phyloP scores from a whole-genome alignment of 2,797 vertebrate species.

The Lutjanus campechanus region DNA sequence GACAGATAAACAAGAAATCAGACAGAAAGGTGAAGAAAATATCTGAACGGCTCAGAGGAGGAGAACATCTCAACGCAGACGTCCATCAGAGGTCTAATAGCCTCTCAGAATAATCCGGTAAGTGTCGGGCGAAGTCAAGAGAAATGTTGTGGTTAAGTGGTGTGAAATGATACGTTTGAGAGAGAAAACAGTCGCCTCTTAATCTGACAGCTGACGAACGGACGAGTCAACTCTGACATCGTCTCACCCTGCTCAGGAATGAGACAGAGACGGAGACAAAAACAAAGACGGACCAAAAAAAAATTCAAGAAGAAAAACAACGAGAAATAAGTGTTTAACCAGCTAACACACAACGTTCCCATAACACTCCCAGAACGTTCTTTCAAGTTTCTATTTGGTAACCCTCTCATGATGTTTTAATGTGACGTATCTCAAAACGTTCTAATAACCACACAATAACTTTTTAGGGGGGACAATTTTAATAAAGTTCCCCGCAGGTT shows the following conservation, averaged over 20 bases:
- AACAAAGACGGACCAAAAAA: background rate
- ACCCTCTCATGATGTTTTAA: too few relatives aligned
- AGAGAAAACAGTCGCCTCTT: conserved; percentile 34
- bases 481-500: too few relatives aligned
- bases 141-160: conserved; percentile 28
- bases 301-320: too few relatives aligned
- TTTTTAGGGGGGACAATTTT: too few relatives aligned
- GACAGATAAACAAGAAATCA: background rate
- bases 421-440: too few relatives aligned
- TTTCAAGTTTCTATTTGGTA: too few relatives aligned
- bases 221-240: conserved; percentile 28
- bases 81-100: conserved; percentile 39
- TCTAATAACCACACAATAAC: too few relatives aligned
- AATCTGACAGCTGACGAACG: conserved; percentile 51
- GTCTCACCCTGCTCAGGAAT: conserved; percentile 34
- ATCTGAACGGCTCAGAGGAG: background rate
- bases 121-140: conserved; percentile 25
- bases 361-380: too few relatives aligned
- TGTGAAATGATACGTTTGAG: conserved; percentile 55
- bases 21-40: background rate
- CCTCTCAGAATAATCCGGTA: conserved; percentile 23
- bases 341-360: too few relatives aligned
- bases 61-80: background rate
- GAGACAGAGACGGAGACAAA: conserved; percentile 6
- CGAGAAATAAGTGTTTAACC: background rate